These are phyloP conservation scores for Pandemis corylana DNA, from an alignment of 2,888 invertebrate genomes.

Conservation along the genomic window DNA sequence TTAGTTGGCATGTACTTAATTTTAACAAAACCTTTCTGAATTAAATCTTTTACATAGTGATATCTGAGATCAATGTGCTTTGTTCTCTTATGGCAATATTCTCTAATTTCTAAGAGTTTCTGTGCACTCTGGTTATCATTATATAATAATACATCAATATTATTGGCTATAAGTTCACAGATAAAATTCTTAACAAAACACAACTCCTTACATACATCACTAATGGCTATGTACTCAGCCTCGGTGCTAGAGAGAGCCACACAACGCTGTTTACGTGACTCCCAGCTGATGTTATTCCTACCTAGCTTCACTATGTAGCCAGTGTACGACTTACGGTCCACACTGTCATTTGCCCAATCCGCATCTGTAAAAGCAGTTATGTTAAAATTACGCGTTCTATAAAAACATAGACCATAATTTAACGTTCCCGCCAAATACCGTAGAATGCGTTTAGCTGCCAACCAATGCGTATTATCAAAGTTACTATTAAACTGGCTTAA, in stretches of 20 bases:
- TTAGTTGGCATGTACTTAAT: background rate
- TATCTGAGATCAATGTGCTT: background rate
- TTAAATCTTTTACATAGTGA: background rate
- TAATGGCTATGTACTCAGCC: background rate
- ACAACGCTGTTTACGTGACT: background rate
- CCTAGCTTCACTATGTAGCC: conserved; percentile 8
- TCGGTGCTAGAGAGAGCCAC: background rate
- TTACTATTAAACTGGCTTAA: conserved; percentile 44
- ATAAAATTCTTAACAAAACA: background rate
- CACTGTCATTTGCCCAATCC: conserved; percentile 1
- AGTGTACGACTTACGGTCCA: conserved; percentile 1
- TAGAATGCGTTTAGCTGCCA: conserved; percentile 1
- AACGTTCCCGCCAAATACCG: conserved; percentile 6
- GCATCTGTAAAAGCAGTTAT: conserved; percentile 7
- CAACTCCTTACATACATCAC: background rate
- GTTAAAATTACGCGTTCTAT: background rate
- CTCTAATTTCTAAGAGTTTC: background rate
- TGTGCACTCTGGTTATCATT: conserved; percentile 3
- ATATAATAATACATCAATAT: background rate
- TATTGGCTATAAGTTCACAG: background rate
- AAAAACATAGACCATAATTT: background rate
- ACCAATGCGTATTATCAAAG: conserved; percentile 20
- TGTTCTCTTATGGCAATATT: background rate
- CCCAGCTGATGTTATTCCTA: background rate
- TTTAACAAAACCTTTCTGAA: background rate